Evolutionary conservation across 2,113 vertebrate genomes (phyloP).

Genomic region (Pholis gunnellus): DNA sequence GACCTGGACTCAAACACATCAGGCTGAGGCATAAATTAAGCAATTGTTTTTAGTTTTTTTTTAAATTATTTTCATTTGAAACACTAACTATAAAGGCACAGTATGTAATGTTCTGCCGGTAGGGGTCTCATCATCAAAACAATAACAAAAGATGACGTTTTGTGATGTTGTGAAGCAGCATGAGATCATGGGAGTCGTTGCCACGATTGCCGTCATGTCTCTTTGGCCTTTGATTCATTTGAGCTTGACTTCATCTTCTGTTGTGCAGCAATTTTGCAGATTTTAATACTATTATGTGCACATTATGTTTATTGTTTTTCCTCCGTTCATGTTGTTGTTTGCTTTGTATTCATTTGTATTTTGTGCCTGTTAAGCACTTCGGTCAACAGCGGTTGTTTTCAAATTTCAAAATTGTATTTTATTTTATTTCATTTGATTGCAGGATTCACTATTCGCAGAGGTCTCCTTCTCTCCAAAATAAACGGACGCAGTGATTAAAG

Average conservation of each 20-base stretch:
- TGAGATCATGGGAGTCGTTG: not conserved
- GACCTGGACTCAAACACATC: slow-evolving; percentile 59
- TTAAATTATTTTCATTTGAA: not conserved
- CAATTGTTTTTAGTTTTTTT: not conserved
- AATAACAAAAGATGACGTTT: not conserved
- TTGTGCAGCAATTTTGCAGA: not conserved
- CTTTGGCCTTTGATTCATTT: not conserved
- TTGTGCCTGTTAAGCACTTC: not conserved
- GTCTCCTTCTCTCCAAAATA: not conserved
- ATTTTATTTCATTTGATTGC: not conserved
- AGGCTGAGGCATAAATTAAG: slow-evolving; percentile 24
- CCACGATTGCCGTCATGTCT: not conserved
- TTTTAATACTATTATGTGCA: not conserved
- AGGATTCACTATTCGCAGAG: not conserved
- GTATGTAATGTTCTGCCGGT: too few species aligned
- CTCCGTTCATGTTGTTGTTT: not conserved
- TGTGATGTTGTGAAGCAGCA: not conserved
- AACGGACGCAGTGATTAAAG: not conserved
- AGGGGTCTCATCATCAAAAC: not conserved
- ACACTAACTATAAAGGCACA: not conserved
- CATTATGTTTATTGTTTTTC: not conserved
- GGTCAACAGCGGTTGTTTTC: not conserved
- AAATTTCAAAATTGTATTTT: not conserved
- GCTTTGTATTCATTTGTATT: not conserved
- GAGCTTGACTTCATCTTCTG: not conserved